phyloP scores from a whole-genome alignment of 2,888 invertebrate genomes.

The Masnerella sp. region DNA sequence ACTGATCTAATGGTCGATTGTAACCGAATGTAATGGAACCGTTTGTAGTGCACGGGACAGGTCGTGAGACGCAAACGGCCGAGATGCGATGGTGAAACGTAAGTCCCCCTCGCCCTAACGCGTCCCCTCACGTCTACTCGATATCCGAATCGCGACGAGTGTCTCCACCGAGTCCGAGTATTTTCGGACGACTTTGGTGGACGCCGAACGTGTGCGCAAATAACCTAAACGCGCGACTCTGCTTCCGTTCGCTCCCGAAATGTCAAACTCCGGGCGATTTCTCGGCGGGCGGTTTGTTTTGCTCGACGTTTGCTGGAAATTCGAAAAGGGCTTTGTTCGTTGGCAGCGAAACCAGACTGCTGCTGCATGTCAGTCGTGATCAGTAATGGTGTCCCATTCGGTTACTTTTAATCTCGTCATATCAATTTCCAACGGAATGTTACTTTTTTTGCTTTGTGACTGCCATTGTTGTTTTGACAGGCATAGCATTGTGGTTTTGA shows the following conservation, averaged over 20 bases:
- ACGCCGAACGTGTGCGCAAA: slow-evolving; percentile 62
- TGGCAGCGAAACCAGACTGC: too few species aligned
- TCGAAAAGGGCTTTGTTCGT: too few species aligned
- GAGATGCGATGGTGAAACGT: slow-evolving; percentile 69
- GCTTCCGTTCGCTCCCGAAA: too few species aligned
- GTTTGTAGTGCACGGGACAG: slow-evolving; percentile 62
- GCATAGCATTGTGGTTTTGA: too few species aligned
- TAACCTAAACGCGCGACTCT: slow-evolving; percentile 65
- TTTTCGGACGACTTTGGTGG: slow-evolving; percentile 63
- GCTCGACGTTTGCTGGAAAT: too few species aligned
- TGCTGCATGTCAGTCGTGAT: slow-evolving; percentile 35
- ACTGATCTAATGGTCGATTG: slow-evolving; percentile 47
- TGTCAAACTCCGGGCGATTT: too few species aligned
- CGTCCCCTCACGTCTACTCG: too few species aligned
- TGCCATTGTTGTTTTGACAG: too few species aligned
- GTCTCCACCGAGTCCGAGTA: not conserved
- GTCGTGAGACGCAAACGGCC: slow-evolving; percentile 67
- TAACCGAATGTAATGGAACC: slow-evolving; percentile 59
- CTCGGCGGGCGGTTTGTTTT: too few species aligned
- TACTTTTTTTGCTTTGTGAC: not conserved
- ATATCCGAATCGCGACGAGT: too few species aligned
- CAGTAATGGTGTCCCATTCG: slow-evolving; percentile 48
- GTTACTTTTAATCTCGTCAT: slow-evolving; percentile 44
- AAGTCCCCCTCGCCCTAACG: slow-evolving; percentile 16
- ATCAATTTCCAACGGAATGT: slow-evolving; percentile 21